Evolutionary conservation across 1,140 invertebrate species (phyloP).

Genomic region (Lysiphlebus fabarum): DNA sequence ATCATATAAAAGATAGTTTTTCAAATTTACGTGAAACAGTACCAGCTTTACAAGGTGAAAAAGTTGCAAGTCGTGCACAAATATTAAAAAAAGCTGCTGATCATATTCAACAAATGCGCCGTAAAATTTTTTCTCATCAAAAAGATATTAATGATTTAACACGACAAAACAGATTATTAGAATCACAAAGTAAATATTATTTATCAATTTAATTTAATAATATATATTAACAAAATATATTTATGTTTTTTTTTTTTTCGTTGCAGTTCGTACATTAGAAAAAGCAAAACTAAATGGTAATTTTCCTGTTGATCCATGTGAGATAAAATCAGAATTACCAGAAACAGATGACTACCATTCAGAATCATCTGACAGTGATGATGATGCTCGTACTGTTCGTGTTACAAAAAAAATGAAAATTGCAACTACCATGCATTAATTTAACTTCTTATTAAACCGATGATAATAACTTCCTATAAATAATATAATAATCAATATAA

Average conservation of each 20-base stretch:
- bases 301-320: slow-evolving; percentile 59
- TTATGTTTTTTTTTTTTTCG: slow-evolving; percentile 19
- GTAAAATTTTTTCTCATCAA: slow-evolving; percentile 88
- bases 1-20: slow-evolving; percentile 98
- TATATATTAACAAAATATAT: not conserved
- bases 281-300: slow-evolving; percentile 68
- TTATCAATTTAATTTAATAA: not conserved
- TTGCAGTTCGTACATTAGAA: slow-evolving; percentile 67
- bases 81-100: slow-evolving; percentile 97
- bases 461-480: too few species aligned
- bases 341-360: slow-evolving; percentile 50
- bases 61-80: slow-evolving; percentile 94
- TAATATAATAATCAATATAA: too few species aligned
- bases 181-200: slow-evolving; percentile 78
- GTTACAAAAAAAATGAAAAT: slow-evolving; percentile 56
- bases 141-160: slow-evolving; percentile 94
- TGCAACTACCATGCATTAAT: slow-evolving; percentile 46
- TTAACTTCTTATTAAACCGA: too few species aligned
- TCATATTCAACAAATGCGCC: slow-evolving; percentile 92
- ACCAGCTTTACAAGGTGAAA: slow-evolving; percentile 88
- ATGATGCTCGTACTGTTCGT: slow-evolving; percentile 47
- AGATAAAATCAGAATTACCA: slow-evolving; percentile 50
- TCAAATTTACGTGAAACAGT: slow-evolving; percentile 89
- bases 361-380: slow-evolving; percentile 58
- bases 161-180: slow-evolving; percentile 83